phyloP scores from a whole-genome alignment of 2,113 vertebrate genomes.

The Microtus richardsoni region DNA sequence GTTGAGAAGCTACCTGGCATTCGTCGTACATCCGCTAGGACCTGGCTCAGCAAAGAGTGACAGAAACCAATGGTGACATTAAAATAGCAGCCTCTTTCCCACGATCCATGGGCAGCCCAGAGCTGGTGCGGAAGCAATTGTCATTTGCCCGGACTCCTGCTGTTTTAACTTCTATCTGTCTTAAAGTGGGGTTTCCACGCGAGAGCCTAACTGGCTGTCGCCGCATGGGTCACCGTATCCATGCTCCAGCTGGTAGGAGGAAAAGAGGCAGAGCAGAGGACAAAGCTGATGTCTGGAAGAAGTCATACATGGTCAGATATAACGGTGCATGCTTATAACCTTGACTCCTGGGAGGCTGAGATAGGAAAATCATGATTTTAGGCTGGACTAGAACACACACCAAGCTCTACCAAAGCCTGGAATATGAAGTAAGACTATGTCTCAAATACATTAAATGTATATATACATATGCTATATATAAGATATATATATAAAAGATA shows the following conservation, averaged over 20 bases:
- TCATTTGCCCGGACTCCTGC: neutral
- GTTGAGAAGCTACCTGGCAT: neutral
- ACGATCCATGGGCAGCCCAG: neutral
- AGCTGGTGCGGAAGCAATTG: neutral
- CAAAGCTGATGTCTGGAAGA: neutral
- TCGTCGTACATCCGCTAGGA: neutral
- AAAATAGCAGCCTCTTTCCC: constrained; percentile 1
- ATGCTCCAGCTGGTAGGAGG: neutral
- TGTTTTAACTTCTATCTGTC: neutral
- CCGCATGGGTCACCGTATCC: neutral
- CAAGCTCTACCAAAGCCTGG: neutral
- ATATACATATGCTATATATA: neutral
- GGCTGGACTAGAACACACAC: neutral
- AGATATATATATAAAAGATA: neutral
- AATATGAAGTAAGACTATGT: neutral
- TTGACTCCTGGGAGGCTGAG: neutral
- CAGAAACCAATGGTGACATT: neutral
- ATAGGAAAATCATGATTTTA: no score
- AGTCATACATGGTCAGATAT: neutral
- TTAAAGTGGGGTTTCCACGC: neutral
- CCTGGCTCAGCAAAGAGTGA: neutral
- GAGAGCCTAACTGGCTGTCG: neutral
- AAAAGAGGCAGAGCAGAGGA: neutral
- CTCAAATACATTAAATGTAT: neutral
- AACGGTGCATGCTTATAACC: no score